Base-by-base conservation (phyloP, 2,113 vertebrate species). In the Bufo gargarizans region DNA sequence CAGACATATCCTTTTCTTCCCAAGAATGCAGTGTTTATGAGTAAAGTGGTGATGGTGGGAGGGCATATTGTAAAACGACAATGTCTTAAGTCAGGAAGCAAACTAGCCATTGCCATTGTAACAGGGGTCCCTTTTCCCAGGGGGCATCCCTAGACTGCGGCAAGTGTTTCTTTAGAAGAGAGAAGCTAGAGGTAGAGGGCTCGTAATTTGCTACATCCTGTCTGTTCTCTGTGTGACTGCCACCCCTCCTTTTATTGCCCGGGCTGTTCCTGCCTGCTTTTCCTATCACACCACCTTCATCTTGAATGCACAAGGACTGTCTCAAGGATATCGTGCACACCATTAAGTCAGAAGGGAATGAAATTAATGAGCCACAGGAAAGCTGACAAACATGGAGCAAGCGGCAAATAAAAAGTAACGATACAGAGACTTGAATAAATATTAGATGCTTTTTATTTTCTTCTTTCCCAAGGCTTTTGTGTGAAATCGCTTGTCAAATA, bases 221-320 rank as follows among this genome's bases (percentile, higher is more conserved):
- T 90, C 92, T 90, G 90, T 89, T 76, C 84, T 85, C 90, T 91
- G 90, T 92, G 91, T 93, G 90, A 91, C 84, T 90, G 90, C 92
- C 87, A 71, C 80, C 69, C 84, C 67, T 55, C 82, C 87, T 91
- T 92, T 92, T 93, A 94, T 93, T 92, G 91, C 92, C 90, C 90
- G 63, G 85, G 86, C 90, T 79, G 84, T 84, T 91, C 89, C 90
- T 92, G 86, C 78, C 22, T 85, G 88, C 85, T 88, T 88, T 84
- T 87, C 88, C 91, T 89, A 9, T 90, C 92, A 87, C 53, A 17
- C 89, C 90, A 16, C 89, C 90, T 88, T 90, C 90, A 91, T 93
- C 92, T 87, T 89, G 20, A 82, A 90, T 74, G 76, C 87, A 77
- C 10, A 77, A 88, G 85, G 87, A 71, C 82, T 89, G 87, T 90